Evolutionary conservation across 2,888 invertebrate genomes (phyloP).

Genomic region (Drosophila kokeensis): DNA sequence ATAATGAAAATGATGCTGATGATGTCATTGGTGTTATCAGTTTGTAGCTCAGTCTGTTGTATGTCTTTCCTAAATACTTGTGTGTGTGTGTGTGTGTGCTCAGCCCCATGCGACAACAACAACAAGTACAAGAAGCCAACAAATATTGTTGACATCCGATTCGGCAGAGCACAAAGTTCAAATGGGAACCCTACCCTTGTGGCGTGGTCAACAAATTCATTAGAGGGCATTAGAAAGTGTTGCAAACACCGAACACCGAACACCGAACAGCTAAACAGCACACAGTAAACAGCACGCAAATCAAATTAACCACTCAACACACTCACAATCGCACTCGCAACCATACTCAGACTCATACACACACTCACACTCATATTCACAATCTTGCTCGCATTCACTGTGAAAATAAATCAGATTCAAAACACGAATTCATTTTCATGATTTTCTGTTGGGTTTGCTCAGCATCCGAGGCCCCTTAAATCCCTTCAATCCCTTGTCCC

Average conservation of each 20-base stretch:
- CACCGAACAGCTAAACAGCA: not conserved
- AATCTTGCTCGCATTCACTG: not conserved
- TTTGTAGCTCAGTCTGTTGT: not conserved
- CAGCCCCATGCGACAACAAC: slow-evolving; percentile 32
- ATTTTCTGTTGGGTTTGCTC: slow-evolving; percentile 16
- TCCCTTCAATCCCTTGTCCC: too few species aligned
- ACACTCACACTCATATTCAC: not conserved
- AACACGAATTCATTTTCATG: slow-evolving; percentile 46
- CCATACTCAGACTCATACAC: slow-evolving; percentile 1
- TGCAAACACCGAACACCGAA: slow-evolving; percentile 20
- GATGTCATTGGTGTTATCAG: slow-evolving; percentile 62
- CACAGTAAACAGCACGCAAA: slow-evolving; percentile 48
- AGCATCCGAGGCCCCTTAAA: not conserved
- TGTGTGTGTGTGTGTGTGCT: not conserved
- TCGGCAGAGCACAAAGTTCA: slow-evolving; percentile 6
- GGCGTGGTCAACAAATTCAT: slow-evolving; percentile 29
- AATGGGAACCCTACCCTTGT: slow-evolving; percentile 19
- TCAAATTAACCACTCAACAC: slow-evolving; percentile 36
- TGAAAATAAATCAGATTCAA: slow-evolving; percentile 35
- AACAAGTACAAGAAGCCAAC: slow-evolving; percentile 12
- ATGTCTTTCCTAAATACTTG: slow-evolving; percentile 4
- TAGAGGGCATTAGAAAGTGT: slow-evolving; percentile 70
- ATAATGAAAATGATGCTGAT: slow-evolving; percentile 28
- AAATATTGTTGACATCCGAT: slow-evolving; percentile 59
- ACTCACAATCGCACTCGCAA: not conserved